Evolutionary conservation across 1,140 invertebrate genomes (phyloP).

Genomic region (Lasioglossum baleicum): DNA sequence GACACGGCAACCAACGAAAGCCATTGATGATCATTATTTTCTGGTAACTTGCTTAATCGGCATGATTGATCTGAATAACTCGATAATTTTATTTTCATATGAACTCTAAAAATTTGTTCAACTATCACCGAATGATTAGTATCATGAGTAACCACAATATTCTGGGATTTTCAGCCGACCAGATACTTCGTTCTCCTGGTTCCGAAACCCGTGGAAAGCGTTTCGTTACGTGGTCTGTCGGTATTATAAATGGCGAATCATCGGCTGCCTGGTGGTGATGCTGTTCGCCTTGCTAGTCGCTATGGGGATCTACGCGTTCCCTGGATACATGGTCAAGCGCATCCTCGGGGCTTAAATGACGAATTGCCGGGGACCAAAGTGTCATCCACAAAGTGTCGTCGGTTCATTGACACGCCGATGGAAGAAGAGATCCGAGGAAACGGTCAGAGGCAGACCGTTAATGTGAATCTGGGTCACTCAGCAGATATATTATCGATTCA

Average conservation of each 20-base stretch:
- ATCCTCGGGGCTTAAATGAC: slow-evolving; percentile 73
- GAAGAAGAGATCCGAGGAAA: neutral
- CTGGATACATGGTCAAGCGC: slow-evolving; percentile 80
- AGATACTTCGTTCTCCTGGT: slow-evolving; percentile 83
- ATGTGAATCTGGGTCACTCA: slow-evolving; percentile 17
- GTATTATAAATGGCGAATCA: slow-evolving; percentile 79
- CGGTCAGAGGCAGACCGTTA: neutral
- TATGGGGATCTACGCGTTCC: slow-evolving; percentile 79
- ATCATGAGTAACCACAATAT: neutral
- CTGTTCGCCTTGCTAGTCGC: slow-evolving; percentile 72
- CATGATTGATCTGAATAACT: no score
- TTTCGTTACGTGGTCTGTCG: slow-evolving; percentile 80
- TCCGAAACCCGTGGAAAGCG: slow-evolving; percentile 82
- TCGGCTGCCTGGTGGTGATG: slow-evolving; percentile 71
- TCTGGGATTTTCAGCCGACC: slow-evolving; percentile 79
- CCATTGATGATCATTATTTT: neutral
- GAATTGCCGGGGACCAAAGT: no score
- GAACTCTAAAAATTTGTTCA: no score
- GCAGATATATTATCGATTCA: slow-evolving; percentile 28
- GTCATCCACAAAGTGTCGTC: neutral
- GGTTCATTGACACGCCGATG: neutral
- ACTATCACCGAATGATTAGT: no score
- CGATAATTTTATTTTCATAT: no score
- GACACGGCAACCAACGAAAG: neutral
- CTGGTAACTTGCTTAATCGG: no score